Percentiles rank a stretch among this genome's conserved stretches.
phyloP scores from a whole-genome alignment of 2,113 vertebrate species.

The Notothenia coriiceps region DNA sequence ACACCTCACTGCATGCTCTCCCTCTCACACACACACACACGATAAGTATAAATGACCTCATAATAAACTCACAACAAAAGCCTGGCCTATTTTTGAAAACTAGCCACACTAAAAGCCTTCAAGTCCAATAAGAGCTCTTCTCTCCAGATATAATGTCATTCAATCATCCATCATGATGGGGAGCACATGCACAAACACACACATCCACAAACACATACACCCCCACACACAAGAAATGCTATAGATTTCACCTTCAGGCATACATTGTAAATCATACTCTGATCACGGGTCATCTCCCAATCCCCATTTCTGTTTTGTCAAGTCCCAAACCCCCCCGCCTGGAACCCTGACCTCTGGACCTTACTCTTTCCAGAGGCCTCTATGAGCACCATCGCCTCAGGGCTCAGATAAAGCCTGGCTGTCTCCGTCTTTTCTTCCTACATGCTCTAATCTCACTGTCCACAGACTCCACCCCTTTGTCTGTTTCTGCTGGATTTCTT shows the following conservation, averaged over 20 bases:
- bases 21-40: background rate
- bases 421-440: background rate
- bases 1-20: conserved; percentile 34
- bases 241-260: conserved; percentile 28
- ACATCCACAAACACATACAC: no score
- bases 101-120: conserved; percentile 13
- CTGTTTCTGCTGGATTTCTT: conserved; percentile 6
- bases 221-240: background rate
- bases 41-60: background rate
- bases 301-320: conserved; percentile 14
- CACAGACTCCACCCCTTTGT: conserved; percentile 35
- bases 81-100: conserved; percentile 38
- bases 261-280: conserved; percentile 40
- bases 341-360: conserved; percentile 49
- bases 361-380: conserved; percentile 37
- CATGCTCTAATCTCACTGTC: conserved; percentile 17
- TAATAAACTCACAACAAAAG: conserved; percentile 7
- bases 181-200: background rate
- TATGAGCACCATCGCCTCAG: conserved; percentile 47
- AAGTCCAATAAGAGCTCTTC: conserved; percentile 17
- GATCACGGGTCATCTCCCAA: conserved; percentile 18
- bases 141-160: conserved; percentile 17
- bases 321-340: conserved; percentile 21
- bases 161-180: conserved; percentile 54
- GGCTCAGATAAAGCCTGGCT: conserved; percentile 36